Percentiles rank a stretch among this genome's conserved stretches.
Conservation (phyloP, 2,888 invertebrate species). For the Standfussiana lucernea region DNA sequence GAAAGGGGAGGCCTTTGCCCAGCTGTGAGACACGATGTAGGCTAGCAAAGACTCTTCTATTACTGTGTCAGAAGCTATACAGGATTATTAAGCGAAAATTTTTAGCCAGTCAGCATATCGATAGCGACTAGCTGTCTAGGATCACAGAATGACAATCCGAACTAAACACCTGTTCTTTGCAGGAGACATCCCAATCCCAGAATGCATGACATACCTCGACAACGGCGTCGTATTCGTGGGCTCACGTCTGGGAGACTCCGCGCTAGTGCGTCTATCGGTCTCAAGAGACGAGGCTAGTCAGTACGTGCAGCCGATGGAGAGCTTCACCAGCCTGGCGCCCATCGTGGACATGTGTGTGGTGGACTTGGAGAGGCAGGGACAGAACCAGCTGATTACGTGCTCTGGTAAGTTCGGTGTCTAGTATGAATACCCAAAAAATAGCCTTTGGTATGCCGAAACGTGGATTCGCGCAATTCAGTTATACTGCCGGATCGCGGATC, state of each 20-base stretch:
- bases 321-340: conserved; percentile 98
- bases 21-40: no score
- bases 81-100: no score
- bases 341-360: conserved; percentile 99
- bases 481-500: no score
- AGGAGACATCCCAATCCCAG: conserved; percentile 98
- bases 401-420: conserved; percentile 93
- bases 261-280: conserved; percentile 96
- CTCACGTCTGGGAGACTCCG: conserved; percentile 98
- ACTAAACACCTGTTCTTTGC: conserved; percentile 12
- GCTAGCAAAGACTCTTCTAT: no score
- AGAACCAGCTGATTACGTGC: conserved; percentile 99
- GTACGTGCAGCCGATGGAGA: conserved; percentile 98
- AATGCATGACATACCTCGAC: conserved; percentile 99
- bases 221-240: conserved; percentile 99
- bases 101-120: background rate
- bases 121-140: background rate
- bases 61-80: no score
- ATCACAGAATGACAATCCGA: background rate
- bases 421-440: no score
- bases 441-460: no score
- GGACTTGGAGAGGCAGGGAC: conserved; percentile 98
- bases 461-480: no score
- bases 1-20: no score
- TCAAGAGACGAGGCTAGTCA: conserved; percentile 96